Evolutionary conservation across 2,797 vertebrate species (phyloP).

Genomic region (Cynopterus sphinx): DNA sequence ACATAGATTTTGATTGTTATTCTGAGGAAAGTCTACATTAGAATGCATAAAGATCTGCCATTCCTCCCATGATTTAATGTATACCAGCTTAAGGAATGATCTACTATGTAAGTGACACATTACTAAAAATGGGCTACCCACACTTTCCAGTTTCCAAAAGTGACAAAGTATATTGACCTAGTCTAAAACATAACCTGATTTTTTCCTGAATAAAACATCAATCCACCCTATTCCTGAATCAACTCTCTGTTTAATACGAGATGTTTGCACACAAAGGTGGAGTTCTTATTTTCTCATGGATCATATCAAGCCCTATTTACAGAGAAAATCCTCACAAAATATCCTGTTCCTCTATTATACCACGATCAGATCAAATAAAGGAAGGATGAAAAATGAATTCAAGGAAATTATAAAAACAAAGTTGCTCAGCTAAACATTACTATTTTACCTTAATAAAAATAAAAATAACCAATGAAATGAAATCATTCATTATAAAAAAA

Average conservation of each 20-base stretch:
- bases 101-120: too few relatives aligned
- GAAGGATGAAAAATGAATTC: conserved; percentile 38
- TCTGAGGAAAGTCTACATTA: neutral
- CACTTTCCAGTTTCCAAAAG: conserved; percentile 11
- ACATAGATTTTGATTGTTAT: neutral
- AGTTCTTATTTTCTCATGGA: neutral
- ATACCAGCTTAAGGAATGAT: neutral
- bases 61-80: conserved; percentile 10
- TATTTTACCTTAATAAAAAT: conserved; percentile 52
- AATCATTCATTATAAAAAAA: conserved; percentile 11
- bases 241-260: conserved; percentile 32
- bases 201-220: conserved; percentile 27
- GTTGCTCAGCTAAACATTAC: conserved; percentile 26
- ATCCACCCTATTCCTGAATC: neutral
- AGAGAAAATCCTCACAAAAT: conserved; percentile 30
- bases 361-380: conserved; percentile 26
- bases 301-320: neutral
- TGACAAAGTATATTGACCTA: neutral
- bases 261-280: neutral
- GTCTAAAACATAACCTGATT: neutral
- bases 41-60: neutral
- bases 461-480: conserved; percentile 36
- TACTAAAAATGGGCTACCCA: neutral
- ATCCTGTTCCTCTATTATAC: neutral
- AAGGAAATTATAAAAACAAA: conserved; percentile 34